Conservation (phyloP, 2,888 invertebrate species). For the Mesorhabditis spiculigera region DNA sequence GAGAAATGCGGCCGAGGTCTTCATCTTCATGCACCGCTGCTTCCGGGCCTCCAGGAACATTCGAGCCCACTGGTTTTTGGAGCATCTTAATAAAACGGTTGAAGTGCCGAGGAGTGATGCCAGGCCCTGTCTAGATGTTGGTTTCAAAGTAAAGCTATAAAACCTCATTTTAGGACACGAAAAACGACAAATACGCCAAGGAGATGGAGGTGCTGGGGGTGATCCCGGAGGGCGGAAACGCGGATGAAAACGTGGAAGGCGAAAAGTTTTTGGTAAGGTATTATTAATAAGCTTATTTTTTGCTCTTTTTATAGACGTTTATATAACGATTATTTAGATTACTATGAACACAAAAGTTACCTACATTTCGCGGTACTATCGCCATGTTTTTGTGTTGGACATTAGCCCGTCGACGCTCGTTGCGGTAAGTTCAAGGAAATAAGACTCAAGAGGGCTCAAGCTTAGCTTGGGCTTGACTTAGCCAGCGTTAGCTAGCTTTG, state of each 20-base stretch:
- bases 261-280: slow-evolving; percentile 36
- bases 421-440: slow-evolving; percentile 65
- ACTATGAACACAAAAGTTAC: slow-evolving; percentile 68
- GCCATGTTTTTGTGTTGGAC: slow-evolving; percentile 74
- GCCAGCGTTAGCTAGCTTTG: not conserved
- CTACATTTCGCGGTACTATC: slow-evolving; percentile 72
- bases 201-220: slow-evolving; percentile 39
- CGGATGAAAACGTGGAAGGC: slow-evolving; percentile 18
- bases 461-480: not conserved
- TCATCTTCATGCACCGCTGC: slow-evolving; percentile 45
- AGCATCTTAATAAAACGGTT: slow-evolving; percentile 57
- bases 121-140: not conserved
- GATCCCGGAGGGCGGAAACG: slow-evolving; percentile 22
- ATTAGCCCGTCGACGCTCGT: slow-evolving; percentile 75
- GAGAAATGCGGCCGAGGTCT: slow-evolving; percentile 45
- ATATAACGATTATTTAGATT: not conserved
- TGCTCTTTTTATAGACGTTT: not conserved
- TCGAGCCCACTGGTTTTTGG: slow-evolving; percentile 74
- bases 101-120: slow-evolving; percentile 4
- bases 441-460: not conserved
- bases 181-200: slow-evolving; percentile 15
- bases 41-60: slow-evolving; percentile 73
- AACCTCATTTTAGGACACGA: slow-evolving; percentile 1
- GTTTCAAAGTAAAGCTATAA: not conserved
- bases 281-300: not conserved